Evolutionary conservation across 2,797 vertebrate species (phyloP).

Genomic region (Mus minutoides): DNA sequence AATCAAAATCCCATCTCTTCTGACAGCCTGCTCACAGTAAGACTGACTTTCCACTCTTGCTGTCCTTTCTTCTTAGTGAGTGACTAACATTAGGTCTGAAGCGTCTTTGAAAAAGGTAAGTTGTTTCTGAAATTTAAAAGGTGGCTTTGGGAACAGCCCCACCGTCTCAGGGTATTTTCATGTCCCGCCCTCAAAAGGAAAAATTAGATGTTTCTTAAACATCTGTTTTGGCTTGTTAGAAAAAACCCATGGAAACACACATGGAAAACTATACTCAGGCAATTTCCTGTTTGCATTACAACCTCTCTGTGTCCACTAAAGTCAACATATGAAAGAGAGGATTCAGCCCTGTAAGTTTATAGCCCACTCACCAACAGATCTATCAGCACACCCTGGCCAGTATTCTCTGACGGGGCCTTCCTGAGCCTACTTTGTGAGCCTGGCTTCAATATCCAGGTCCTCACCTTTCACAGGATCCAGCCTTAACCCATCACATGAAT

Average conservation of each 20-base stretch:
- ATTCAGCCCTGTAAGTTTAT: rapidly evolving
- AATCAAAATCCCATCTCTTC: neutral
- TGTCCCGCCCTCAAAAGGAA: neutral
- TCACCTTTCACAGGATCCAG: neutral
- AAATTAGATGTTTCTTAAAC: neutral
- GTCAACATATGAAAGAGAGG: too few relatives aligned
- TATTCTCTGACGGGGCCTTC: neutral
- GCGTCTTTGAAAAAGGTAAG: neutral
- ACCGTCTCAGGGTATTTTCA: neutral
- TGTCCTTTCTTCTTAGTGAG: neutral
- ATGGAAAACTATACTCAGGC: neutral
- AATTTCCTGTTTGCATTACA: neutral
- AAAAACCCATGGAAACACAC: neutral
- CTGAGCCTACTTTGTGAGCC: neutral
- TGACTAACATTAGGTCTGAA: neutral
- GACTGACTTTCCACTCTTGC: neutral
- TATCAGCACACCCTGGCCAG: neutral
- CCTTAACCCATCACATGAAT: neutral
- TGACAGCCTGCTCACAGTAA: neutral
- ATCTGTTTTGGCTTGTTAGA: neutral
- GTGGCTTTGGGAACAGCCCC: neutral
- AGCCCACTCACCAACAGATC: neutral
- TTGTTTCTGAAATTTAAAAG: neutral
- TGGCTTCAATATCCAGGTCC: too few relatives aligned
- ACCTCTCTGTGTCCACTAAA: neutral